Evolutionary conservation across 2,113 vertebrate species (phyloP).

Genomic region (Psettodes erumei): DNA sequence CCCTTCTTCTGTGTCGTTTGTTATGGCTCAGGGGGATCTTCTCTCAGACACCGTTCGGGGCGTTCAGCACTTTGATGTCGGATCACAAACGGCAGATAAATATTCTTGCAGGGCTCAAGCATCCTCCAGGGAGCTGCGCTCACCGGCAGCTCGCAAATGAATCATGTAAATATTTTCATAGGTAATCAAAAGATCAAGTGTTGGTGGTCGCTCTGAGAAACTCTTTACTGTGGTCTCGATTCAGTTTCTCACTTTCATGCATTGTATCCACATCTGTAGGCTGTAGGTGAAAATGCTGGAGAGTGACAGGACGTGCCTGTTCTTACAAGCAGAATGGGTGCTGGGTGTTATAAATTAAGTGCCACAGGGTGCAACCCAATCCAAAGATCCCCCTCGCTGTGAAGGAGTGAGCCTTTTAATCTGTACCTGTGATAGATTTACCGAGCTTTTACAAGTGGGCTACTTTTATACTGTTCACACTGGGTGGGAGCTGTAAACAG

Average conservation of each 20-base stretch:
- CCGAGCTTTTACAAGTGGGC: slow-evolving; percentile 72
- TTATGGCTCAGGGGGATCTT: slow-evolving; percentile 58
- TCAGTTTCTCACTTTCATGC: slow-evolving; percentile 74
- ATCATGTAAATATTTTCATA: slow-evolving; percentile 68
- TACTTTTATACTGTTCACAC: slow-evolving; percentile 42
- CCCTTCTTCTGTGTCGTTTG: slow-evolving; percentile 62
- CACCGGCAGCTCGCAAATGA: slow-evolving; percentile 32
- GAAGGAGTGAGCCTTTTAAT: slow-evolving; percentile 70
- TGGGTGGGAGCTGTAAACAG: slow-evolving; percentile 75
- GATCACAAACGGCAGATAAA: slow-evolving; percentile 46
- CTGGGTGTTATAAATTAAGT: slow-evolving; percentile 51
- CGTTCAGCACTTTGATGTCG: slow-evolving; percentile 62
- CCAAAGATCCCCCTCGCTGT: slow-evolving; percentile 62
- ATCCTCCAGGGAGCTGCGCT: slow-evolving; percentile 12
- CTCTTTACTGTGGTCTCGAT: slow-evolving; percentile 69
- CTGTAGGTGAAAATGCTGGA: slow-evolving; percentile 39
- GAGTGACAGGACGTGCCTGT: slow-evolving; percentile 71
- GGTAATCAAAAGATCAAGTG: slow-evolving; percentile 64
- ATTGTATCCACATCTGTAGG: slow-evolving; percentile 67
- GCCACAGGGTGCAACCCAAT: slow-evolving; percentile 74
- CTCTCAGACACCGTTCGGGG: slow-evolving; percentile 35
- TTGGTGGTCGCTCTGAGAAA: slow-evolving; percentile 48
- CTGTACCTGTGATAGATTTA: slow-evolving; percentile 77
- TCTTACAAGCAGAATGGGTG: slow-evolving; percentile 67
- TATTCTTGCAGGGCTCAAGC: slow-evolving; percentile 52